These are phyloP conservation scores for Diaprepes abbreviatus DNA, from an alignment of 2,888 invertebrate genomes.

Conservation along the genomic window DNA sequence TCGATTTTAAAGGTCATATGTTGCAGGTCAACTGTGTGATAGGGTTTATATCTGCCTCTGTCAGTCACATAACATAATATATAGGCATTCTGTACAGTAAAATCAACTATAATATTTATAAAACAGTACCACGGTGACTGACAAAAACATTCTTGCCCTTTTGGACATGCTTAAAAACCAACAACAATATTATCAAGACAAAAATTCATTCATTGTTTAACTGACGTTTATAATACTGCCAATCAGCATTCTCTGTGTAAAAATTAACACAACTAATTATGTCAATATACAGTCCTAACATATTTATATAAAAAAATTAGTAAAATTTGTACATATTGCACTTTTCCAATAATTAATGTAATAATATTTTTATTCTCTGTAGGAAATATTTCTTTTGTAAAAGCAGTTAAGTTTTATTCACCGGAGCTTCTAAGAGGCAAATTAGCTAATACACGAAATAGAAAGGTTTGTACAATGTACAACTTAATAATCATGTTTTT, in stretches of 20 bases:
- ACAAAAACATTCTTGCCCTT: conserved; percentile 26
- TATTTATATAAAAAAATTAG: conserved; percentile 68
- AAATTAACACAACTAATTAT: conserved; percentile 64
- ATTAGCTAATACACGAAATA: too few relatives aligned
- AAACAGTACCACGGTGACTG: conserved; percentile 48
- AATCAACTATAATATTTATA: conserved; percentile 56
- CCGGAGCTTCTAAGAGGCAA: conserved; percentile 3
- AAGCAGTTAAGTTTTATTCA: conserved; percentile 32
- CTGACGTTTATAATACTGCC: conserved; percentile 65
- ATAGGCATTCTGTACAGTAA: conserved; percentile 59
- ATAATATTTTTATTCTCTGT: conserved; percentile 59
- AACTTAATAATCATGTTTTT: neutral
- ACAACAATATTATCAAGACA: conserved; percentile 41
- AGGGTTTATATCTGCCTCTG: conserved; percentile 24
- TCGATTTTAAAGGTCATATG: conserved; percentile 66
- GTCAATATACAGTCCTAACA: conserved; percentile 66
- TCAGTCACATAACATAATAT: conserved; percentile 54
- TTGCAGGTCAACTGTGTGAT: conserved; percentile 63
- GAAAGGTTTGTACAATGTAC: too few relatives aligned
- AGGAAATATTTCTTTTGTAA: conserved; percentile 57
- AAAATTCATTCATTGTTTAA: conserved; percentile 44
- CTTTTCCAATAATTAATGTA: conserved; percentile 68
- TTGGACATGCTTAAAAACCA: conserved; percentile 42
- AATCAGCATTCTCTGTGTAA: conserved; percentile 67
- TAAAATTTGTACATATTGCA: conserved; percentile 83